Evolutionary conservation across 1,140 invertebrate genomes (phyloP).

Genomic region (Ladona fulva): DNA sequence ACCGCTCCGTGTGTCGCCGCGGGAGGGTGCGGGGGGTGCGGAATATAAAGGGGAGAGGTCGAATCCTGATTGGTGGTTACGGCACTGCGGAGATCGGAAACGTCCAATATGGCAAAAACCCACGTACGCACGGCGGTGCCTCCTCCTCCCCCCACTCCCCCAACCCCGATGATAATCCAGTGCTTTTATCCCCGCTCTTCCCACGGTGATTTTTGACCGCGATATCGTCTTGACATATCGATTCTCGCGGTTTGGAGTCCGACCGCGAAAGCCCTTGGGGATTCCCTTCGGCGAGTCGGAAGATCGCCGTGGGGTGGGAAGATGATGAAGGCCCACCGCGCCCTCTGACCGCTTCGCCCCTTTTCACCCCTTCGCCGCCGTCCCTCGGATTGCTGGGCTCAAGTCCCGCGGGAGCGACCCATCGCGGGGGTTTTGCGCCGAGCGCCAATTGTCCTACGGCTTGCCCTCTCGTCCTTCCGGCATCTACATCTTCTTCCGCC

Average conservation of each 20-base stretch:
- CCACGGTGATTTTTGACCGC: neutral
- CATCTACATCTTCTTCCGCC: neutral
- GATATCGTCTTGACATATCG: neutral
- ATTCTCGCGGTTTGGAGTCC: neutral
- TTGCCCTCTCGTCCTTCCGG: neutral
- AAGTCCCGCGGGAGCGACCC: neutral
- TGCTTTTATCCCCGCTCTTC: neutral
- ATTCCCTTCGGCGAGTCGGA: neutral
- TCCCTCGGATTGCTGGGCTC: neutral
- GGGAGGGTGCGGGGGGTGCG: neutral
- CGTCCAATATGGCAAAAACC: conserved; percentile 9
- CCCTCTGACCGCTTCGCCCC: no score
- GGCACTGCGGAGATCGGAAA: conserved; percentile 1
- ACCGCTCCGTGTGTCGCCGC: neutral
- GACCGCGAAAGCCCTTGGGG: neutral
- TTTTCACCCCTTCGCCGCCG: no score
- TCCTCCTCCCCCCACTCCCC: neutral
- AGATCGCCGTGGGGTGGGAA: neutral
- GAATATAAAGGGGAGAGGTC: neutral
- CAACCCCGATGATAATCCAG: neutral
- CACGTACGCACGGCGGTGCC: neutral
- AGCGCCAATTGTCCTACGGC: neutral
- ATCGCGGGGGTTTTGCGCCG: neutral
- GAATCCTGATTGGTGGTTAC: conserved; percentile 4
- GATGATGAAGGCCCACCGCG: no score